Conservation (phyloP, 2,797 vertebrate genomes). For the Allobates femoralis region DNA sequence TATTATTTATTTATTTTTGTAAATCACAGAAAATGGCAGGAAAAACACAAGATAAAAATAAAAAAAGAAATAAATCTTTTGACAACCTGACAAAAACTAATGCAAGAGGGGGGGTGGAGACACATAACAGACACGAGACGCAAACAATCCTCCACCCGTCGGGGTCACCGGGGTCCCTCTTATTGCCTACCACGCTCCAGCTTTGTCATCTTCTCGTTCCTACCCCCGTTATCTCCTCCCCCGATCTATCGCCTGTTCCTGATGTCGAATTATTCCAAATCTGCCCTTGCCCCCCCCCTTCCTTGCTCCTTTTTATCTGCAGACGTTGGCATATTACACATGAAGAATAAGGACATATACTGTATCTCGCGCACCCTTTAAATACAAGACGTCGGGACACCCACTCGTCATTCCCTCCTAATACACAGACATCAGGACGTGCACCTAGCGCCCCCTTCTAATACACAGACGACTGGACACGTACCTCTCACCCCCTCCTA, state of each 20-base stretch:
- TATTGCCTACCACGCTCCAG: not conserved
- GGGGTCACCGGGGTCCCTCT: slow-evolving; percentile 8
- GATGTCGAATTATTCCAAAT: not conserved
- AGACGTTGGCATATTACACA: not conserved
- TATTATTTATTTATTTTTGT: slow-evolving; percentile 64
- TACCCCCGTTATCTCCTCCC: not conserved
- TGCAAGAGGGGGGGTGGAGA: slow-evolving; percentile 58
- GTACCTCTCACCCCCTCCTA: slow-evolving; percentile 54
- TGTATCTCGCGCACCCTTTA: slow-evolving; percentile 30
- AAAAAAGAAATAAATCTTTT: not conserved
- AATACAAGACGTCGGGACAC: slow-evolving; percentile 49
- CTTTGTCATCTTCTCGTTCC: too few relatives aligned
- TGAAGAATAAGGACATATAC: slow-evolving; percentile 19
- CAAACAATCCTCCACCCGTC: slow-evolving; percentile 28
- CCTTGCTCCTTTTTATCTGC: slow-evolving; percentile 3
- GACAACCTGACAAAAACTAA: slow-evolving; percentile 63
- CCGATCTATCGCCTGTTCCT: too few relatives aligned
- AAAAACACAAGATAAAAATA: slow-evolving; percentile 61
- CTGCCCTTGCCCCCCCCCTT: not conserved
- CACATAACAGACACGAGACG: slow-evolving; percentile 54
- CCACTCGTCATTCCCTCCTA: slow-evolving; percentile 40
- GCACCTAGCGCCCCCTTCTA: slow-evolving; percentile 40
- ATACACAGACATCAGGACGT: slow-evolving; percentile 47
- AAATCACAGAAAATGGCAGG: slow-evolving; percentile 65
- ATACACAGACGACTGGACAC: slow-evolving; percentile 38